Evolutionary conservation across 2,797 vertebrate species (phyloP).

Genomic region (Coregonus suidteri): DNA sequence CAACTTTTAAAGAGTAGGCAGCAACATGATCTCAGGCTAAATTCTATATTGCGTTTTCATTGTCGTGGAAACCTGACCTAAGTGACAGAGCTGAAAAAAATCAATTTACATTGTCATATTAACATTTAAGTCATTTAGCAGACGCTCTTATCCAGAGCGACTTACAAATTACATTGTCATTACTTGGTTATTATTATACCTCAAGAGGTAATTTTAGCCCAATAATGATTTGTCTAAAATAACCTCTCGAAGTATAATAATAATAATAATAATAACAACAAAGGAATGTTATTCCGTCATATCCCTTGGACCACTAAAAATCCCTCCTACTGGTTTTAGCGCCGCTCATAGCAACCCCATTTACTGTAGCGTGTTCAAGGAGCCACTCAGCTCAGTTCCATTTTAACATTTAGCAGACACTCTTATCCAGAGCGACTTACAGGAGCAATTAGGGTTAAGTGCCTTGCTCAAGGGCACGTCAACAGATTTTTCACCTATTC

Average conservation of each 20-base stretch:
- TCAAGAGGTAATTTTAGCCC: background rate
- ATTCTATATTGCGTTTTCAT: background rate
- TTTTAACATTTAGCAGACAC: too few species aligned
- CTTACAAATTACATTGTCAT: too few species aligned
- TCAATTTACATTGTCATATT: background rate
- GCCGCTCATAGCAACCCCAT: slow-evolving; percentile 8
- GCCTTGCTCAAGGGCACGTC: too few species aligned
- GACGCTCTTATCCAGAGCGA: too few species aligned
- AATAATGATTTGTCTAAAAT: background rate
- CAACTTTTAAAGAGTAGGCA: background rate
- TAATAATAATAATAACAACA: slow-evolving; percentile 1
- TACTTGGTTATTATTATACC: background rate
- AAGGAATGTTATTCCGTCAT: slow-evolving; percentile 11
- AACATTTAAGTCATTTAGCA: too few species aligned
- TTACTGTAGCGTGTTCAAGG: slow-evolving; percentile 16
- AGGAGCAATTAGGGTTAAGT: too few species aligned
- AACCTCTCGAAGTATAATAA: background rate
- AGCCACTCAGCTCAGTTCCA: slow-evolving; percentile 22
- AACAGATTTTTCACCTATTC: too few species aligned
- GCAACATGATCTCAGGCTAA: background rate
- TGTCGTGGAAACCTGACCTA: background rate
- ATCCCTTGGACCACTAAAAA: background rate
- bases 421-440: too few species aligned
- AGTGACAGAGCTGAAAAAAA: background rate
- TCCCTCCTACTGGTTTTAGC: background rate